These are phyloP conservation scores for Dallia pectoralis DNA, from an alignment of 2,797 vertebrate genomes.

Conservation along the genomic window DNA sequence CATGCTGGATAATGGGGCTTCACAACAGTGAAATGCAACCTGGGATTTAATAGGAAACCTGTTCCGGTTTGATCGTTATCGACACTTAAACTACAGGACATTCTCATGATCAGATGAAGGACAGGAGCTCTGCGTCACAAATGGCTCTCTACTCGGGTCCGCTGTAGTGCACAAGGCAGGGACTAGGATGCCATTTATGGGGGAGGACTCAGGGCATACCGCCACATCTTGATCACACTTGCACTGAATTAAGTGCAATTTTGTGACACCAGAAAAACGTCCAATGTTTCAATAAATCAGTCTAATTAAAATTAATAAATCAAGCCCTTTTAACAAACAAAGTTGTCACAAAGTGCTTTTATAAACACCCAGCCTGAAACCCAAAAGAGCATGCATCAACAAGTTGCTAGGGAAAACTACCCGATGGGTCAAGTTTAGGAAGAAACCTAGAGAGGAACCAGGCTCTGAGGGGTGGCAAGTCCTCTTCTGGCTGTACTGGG, in stretches of 20 bases:
- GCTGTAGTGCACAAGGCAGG: neutral
- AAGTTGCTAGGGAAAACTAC: no score
- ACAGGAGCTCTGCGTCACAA: neutral
- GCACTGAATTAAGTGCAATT: no score
- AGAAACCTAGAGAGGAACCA: no score
- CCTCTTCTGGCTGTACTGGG: no score
- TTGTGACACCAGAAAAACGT: no score
- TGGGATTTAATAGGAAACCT: slow-evolving; percentile 28
- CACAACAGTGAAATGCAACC: slow-evolving; percentile 40
- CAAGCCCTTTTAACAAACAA: no score
- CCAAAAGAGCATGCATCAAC: no score
- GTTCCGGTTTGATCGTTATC: slow-evolving; percentile 3
- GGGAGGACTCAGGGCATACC: neutral
- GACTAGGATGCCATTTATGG: neutral
- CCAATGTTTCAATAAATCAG: neutral
- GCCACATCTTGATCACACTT: neutral
- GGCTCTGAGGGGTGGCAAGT: no score
- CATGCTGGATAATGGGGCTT: slow-evolving; percentile 29
- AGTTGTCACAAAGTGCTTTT: no score
- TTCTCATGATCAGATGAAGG: neutral
- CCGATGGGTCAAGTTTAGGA: no score
- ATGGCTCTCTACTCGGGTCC: neutral
- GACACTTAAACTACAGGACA: neutral
- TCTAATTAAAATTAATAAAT: no score
- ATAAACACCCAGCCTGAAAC: no score